Base-by-base conservation (phyloP, 2,113 vertebrate genomes). In the Poeciliopsis retropinna region DNA sequence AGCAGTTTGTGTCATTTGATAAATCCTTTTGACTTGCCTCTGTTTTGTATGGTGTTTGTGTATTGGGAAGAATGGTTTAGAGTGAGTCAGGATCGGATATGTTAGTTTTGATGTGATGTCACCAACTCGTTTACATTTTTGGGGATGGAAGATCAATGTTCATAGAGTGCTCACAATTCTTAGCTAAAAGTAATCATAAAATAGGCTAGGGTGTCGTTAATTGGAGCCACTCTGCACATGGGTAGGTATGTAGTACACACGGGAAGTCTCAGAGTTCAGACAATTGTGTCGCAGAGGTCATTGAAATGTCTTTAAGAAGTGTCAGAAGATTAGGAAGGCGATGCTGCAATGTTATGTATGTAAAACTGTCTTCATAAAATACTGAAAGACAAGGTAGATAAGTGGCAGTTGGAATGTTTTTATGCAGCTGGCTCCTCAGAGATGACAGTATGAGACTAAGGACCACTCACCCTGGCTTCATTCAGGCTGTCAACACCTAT, bases 381-480 rank as follows among this genome's bases (percentile, higher is more conserved):
- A n/a, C 5, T 57, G 19, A 57, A 57, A 57, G 5, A n/a, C 2
- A 57, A 57, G 22, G 25, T 8, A n/a, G 51, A 57, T 57, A 10
- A 10, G 17, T 47, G 19, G 47, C 64, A 67, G 19, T 34, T 14
- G 65, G 47, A n/a, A 19, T 37, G 0, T 74, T 65, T 77, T 27
- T 78, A 19, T 73, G 71, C 84, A 97, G 97, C 76, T 98, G 97
- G 97, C 93, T 98, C 22, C 94, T 98, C 76, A 93, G 86, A 13
- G 97, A 98, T 69, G 85, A 85, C 12, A 89, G 91, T 70, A 97
- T 98, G 97, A 95, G 92, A 71, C 91, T 98, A 82, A 95, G 97
- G 67, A 97, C 96, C 0, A 97, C 94, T 0, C 95, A 98, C 75
- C 91, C 85, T n/a, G 96, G 95, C 68, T 98, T 98, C 80, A 95